Evolutionary conservation across 1,140 invertebrate species (phyloP).

Genomic region (Psix sp.): DNA sequence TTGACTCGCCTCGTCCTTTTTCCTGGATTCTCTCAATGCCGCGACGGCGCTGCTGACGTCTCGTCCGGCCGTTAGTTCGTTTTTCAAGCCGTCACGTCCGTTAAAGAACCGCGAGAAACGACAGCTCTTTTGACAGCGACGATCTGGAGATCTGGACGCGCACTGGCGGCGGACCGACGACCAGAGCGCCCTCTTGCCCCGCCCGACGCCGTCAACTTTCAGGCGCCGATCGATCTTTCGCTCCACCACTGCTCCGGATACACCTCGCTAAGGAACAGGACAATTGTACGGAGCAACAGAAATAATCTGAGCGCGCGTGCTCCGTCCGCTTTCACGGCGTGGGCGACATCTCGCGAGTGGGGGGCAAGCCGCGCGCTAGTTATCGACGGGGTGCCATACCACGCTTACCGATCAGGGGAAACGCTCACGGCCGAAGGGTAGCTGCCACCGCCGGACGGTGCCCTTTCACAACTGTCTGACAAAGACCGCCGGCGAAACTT

Average conservation of each 20-base stretch:
- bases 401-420: conserved; percentile 15
- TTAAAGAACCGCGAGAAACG: conserved; percentile 25
- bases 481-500: no score
- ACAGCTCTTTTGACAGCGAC: conserved; percentile 68
- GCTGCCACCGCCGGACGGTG: no score
- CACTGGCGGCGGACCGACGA: conserved; percentile 66
- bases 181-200: conserved; percentile 73
- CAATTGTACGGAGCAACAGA: conserved; percentile 44
- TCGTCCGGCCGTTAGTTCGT: no score
- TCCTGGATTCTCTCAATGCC: no score
- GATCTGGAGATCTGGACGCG: conserved; percentile 70
- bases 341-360: conserved; percentile 21
- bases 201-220: conserved; percentile 68
- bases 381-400: conserved; percentile 20
- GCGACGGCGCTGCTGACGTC: no score
- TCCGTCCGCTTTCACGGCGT: background rate
- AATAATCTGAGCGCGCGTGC: conserved; percentile 41
- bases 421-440: background rate
- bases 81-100: conserved; percentile 4
- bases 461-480: no score
- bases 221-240: conserved; percentile 68
- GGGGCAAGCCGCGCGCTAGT: background rate
- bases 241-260: conserved; percentile 41
- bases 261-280: conserved; percentile 52
- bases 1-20: background rate